phyloP scores from a whole-genome alignment of 2,888 invertebrate genomes.

The Euplexia lucipara region DNA sequence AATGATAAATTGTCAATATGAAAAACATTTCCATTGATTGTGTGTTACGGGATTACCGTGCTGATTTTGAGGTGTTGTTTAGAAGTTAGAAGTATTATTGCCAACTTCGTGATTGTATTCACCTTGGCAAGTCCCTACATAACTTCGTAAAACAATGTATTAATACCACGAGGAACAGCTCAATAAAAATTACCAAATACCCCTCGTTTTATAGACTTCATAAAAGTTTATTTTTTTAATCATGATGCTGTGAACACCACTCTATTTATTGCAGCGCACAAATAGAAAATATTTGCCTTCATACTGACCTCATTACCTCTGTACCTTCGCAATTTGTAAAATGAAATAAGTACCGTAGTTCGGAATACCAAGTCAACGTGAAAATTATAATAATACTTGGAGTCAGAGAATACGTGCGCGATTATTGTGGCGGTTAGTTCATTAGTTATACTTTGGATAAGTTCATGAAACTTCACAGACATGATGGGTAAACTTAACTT shows the following conservation, averaged over 20 bases:
- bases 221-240: conserved; percentile 45
- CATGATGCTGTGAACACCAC: conserved; percentile 46
- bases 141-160: conserved; percentile 6
- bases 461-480: neutral
- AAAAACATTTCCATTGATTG: no score
- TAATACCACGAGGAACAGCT: neutral
- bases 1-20: no score
- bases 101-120: neutral
- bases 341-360: conserved; percentile 8
- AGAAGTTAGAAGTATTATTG: no score
- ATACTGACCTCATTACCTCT: conserved; percentile 49
- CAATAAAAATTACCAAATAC: conserved; percentile 32
- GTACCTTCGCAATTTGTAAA: conserved; percentile 11
- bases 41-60: no score
- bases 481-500: neutral
- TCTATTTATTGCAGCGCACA: conserved; percentile 48
- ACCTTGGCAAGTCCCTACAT: neutral
- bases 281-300: conserved; percentile 50
- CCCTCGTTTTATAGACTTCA: conserved; percentile 30
- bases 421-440: neutral
- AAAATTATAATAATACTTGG: conserved; percentile 2
- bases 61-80: no score
- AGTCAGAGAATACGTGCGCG: neutral
- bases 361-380: neutral
- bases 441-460: neutral